Percentiles rank a stretch among this genome's conserved stretches.
Evolutionary conservation across 2,113 vertebrate genomes (phyloP).

Genomic region (Saimiri boliviensis): DNA sequence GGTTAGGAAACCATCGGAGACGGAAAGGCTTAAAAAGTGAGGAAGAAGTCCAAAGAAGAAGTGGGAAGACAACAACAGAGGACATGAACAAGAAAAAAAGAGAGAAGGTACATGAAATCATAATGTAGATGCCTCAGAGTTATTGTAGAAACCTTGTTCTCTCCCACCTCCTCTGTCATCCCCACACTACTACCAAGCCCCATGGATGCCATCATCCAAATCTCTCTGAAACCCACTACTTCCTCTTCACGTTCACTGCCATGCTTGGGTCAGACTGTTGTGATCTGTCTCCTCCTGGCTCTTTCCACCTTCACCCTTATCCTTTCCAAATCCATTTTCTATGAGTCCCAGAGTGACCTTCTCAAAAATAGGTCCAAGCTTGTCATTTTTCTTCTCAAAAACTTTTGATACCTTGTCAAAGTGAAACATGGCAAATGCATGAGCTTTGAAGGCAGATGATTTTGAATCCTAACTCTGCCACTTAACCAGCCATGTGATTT

Average conservation of each 20-base stretch:
- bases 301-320: not conserved
- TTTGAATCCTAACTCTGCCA: not conserved
- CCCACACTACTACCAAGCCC: not conserved
- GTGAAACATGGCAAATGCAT: not conserved
- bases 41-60: not conserved
- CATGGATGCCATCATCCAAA: not conserved
- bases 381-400: not conserved
- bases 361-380: not conserved
- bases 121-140: not conserved
- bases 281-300: not conserved
- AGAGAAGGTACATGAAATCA: not conserved
- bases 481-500: not conserved
- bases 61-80: not conserved
- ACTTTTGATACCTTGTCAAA: not conserved
- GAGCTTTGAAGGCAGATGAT: not conserved
- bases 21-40: not conserved
- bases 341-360: not conserved
- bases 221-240: not conserved
- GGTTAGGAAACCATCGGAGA: not conserved
- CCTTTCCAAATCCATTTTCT: not conserved
- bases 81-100: not conserved
- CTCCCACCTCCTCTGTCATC: not conserved
- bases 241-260: not conserved
- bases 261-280: not conserved
- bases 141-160: not conserved